Conservation (phyloP, 2,888 invertebrate species). For the Sinopyrophorus schimmeli region DNA sequence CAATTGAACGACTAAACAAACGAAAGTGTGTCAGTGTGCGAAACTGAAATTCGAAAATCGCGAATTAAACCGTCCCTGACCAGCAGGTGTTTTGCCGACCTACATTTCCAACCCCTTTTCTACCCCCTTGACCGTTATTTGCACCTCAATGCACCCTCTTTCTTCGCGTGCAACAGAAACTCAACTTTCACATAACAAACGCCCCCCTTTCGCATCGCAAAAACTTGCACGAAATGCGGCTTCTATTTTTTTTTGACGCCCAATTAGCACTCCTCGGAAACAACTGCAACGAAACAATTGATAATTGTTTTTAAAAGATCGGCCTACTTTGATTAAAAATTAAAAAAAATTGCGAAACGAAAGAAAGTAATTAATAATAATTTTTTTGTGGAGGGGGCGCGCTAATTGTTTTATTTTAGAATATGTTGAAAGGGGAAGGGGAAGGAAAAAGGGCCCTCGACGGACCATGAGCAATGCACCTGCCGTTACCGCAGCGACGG, state of each 20-base stretch:
- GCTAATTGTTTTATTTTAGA: too few species aligned
- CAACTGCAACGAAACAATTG: not conserved
- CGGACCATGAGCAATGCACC: conserved; percentile 36
- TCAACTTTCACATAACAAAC: conserved; percentile 42
- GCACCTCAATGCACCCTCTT: conserved; percentile 22
- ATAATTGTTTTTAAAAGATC: not conserved
- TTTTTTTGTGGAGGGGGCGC: too few species aligned
- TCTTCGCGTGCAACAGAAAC: conserved; percentile 40
- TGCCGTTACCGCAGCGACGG: conserved; percentile 30
- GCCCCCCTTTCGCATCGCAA: conserved; percentile 39
- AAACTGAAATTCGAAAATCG: too few species aligned
- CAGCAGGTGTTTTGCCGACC: conserved; percentile 27
- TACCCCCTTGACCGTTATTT: conserved; percentile 27
- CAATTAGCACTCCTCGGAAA: not conserved
- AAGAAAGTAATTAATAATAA: not conserved
- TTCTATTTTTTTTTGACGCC: conserved; percentile 1
- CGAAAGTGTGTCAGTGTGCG: too few species aligned
- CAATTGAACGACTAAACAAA: too few species aligned
- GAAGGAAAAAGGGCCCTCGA: conserved; percentile 15
- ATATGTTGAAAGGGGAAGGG: conserved; percentile 26
- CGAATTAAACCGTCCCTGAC: conserved; percentile 25
- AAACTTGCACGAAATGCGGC: conserved; percentile 15
- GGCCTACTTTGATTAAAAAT: too few species aligned
- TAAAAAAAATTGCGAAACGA: too few species aligned
- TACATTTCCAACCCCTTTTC: conserved; percentile 16